Conservation (phyloP, 2,888 invertebrate species). For the Drosophila subquinaria region DNA sequence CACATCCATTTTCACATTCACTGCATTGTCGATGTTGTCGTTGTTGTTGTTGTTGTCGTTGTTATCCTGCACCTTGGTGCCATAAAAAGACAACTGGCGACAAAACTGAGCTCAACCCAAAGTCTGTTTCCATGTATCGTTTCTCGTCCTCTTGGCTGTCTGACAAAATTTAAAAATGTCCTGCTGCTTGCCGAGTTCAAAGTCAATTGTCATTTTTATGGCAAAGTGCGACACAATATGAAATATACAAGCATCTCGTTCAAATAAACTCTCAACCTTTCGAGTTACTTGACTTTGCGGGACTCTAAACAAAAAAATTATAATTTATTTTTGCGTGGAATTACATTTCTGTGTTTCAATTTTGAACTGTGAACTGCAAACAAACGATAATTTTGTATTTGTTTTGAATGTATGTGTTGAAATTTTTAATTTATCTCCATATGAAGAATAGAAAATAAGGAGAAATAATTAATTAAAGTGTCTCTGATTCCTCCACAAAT, state of each 20-base stretch:
- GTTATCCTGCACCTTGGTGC: slow-evolving; percentile 69
- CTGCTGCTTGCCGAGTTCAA: slow-evolving; percentile 75
- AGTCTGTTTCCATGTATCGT: slow-evolving; percentile 74
- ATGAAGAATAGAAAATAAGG: too few species aligned
- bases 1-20: slow-evolving; percentile 13
- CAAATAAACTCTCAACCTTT: slow-evolving; percentile 13
- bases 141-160: slow-evolving; percentile 64
- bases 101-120: slow-evolving; percentile 39
- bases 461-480: too few species aligned
- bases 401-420: too few species aligned
- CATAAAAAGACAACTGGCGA: slow-evolving; percentile 74
- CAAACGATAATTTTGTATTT: too few species aligned
- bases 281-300: neutral
- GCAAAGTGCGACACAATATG: slow-evolving; percentile 72
- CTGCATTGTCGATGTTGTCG: slow-evolving; percentile 56
- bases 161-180: slow-evolving; percentile 68
- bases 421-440: too few species aligned
- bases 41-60: slow-evolving; percentile 50
- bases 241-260: slow-evolving; percentile 47
- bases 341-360: neutral
- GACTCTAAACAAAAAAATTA: too few species aligned
- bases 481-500: too few species aligned
- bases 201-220: slow-evolving; percentile 80
- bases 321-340: neutral
- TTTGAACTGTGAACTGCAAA: neutral